Base-by-base conservation (phyloP, 2,888 invertebrate species). In the Aphrophora alni region DNA sequence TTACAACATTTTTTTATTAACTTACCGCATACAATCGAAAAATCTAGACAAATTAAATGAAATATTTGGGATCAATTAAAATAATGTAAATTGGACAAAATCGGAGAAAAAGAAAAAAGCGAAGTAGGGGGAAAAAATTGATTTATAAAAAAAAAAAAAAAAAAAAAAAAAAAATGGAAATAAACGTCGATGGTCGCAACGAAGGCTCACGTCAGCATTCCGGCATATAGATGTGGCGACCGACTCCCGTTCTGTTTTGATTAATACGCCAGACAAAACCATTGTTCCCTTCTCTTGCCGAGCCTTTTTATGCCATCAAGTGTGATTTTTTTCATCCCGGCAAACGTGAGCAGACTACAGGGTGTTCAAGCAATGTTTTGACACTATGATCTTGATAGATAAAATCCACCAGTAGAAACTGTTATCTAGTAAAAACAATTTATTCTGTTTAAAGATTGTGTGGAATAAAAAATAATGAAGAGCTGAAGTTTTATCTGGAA, bases 201-300 rank as follows among this genome's bases (percentile, higher is more conserved):
- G 59, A 21, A 21, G 59, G 21, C 14, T 59, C 59, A 5, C 21
- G 69, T 69, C 77, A 72, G 71, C 80, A 76, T 80, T 80, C 74
- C 74, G 38, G 76, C 75, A 70, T 75, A 70, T 27, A 70, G 76
- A 80, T 75, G 76, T 38, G 25, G 71, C 74, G 51, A 71, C 44
- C 73, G 21, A 51, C 73, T 69, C 75, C 28, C 26, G 70, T 38
- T 69, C 70, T 33, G 80, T 75, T 80, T 75, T 78, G 78, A 78
- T 78, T 78, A 78, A 78, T 78, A 78, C 72, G 59, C 78, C 78
- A 72, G 59, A 59, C 59, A 21, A 2, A 59, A 59, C 21, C 59
- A 59, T 59, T 59, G 59, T 59, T 59, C 59, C 59, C 59, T 14
- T 1, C 4, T n/a, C 59, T 59, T 21, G 59, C 21, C 59, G 59